A percentile compares a stretch with the other conserved stretches of the same genome.
These are phyloP conservation scores for Recurvirostra avosetta DNA, from an alignment of 2,113 vertebrate genomes.

Conservation along the genomic window DNA sequence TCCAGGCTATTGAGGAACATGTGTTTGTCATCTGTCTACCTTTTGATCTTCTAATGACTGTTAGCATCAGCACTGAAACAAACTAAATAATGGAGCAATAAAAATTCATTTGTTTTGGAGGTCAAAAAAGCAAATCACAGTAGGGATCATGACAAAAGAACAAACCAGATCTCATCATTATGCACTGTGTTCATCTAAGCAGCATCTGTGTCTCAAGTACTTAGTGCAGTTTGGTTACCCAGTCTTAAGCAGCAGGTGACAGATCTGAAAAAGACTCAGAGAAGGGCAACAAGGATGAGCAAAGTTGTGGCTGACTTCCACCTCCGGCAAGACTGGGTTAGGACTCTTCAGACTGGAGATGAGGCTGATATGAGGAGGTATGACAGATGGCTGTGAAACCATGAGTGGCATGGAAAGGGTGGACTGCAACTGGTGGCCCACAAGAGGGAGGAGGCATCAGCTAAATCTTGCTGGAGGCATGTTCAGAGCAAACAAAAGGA, in stretches of 20 bases:
- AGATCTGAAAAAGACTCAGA: background rate
- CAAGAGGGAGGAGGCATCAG: background rate
- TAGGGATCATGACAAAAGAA: background rate
- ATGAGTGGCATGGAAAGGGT: background rate
- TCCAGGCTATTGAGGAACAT: background rate
- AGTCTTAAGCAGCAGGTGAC: background rate
- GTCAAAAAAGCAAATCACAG: background rate
- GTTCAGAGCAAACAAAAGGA: background rate
- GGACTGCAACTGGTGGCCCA: background rate
- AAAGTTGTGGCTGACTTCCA: background rate
- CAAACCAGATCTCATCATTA: background rate
- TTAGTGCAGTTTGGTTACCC: background rate
- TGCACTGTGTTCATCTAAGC: background rate
- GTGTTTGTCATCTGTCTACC: background rate
- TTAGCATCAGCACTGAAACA: background rate
- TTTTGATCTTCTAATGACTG: background rate
- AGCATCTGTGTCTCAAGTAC: background rate
- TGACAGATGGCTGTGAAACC: background rate
- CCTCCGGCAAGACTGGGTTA: background rate
- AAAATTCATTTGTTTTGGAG: background rate
- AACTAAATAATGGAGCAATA: background rate
- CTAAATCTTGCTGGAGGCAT: background rate
- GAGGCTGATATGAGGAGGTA: background rate
- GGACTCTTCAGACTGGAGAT: background rate
- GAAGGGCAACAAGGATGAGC: background rate